These are phyloP conservation scores for Apus apus DNA, from an alignment of 2,113 vertebrate genomes.

Conservation along the genomic window DNA sequence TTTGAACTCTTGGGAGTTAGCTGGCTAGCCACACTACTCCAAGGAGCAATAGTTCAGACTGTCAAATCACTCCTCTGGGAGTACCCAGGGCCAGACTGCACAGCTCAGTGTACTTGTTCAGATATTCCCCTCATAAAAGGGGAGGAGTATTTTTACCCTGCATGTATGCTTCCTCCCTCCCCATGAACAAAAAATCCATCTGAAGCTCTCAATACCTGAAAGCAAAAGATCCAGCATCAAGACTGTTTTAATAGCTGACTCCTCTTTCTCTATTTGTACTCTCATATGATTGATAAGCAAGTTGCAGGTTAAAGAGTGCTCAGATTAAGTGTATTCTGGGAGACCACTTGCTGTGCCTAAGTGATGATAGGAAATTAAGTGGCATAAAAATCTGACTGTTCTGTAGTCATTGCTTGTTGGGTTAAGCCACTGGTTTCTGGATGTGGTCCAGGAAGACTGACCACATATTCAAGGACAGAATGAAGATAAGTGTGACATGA, in stretches of 20 bases:
- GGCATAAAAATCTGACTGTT: constrained; percentile 13
- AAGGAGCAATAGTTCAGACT: constrained; percentile 49
- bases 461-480: constrained; percentile 46
- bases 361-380: constrained; percentile 41
- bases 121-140: neutral
- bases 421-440: constrained; percentile 41
- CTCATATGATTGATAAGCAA: neutral
- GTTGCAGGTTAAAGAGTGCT: neutral
- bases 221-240: neutral
- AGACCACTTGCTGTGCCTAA: neutral
- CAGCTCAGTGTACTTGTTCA: neutral
- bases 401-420: neutral
- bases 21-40: constrained; percentile 33
- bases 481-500: neutral
- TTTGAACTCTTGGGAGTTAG: constrained; percentile 54
- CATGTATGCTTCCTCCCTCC: neutral
- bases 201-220: neutral
- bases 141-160: neutral
- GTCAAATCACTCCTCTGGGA: constrained; percentile 54
- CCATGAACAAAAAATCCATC: neutral
- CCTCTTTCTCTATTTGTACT: neutral
- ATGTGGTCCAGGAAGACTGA: constrained; percentile 1
- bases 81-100: neutral
- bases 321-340: neutral
- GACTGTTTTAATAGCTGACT: neutral